These are phyloP conservation scores for Listronotus oregonensis DNA, from an alignment of 1,140 invertebrate species.

Conservation along the genomic window DNA sequence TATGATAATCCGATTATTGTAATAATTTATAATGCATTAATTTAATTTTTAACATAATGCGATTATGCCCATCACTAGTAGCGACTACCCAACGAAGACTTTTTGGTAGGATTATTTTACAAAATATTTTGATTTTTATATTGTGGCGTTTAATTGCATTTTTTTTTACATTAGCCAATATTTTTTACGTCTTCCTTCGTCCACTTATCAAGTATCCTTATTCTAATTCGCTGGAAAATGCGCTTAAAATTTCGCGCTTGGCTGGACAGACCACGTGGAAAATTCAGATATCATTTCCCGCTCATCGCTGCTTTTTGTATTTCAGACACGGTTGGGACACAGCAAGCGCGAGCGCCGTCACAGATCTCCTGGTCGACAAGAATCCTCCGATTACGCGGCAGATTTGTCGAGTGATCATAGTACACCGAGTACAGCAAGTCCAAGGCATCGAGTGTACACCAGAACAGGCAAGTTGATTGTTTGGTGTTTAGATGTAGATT, in stretches of 20 bases:
- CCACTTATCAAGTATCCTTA: neutral
- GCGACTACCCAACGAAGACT: too few relatives aligned
- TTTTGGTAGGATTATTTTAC: too few relatives aligned
- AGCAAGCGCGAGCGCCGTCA: constrained; percentile 63
- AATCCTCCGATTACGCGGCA: constrained; percentile 71
- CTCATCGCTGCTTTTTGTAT: constrained; percentile 25
- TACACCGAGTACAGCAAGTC: constrained; percentile 71
- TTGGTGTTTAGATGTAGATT: neutral
- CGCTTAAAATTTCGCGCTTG: neutral
- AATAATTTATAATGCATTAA: too few relatives aligned
- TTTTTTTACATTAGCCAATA: too few relatives aligned
- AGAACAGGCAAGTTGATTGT: constrained; percentile 56
- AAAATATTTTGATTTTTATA: too few relatives aligned
- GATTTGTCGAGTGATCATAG: constrained; percentile 76
- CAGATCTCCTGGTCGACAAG: constrained; percentile 57
- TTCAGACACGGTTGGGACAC: constrained; percentile 67
- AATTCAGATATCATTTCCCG: constrained; percentile 7
- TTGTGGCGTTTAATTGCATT: too few relatives aligned
- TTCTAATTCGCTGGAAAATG: neutral
- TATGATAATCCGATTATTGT: too few relatives aligned
- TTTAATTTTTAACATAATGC: too few relatives aligned
- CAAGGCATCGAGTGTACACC: constrained; percentile 61
- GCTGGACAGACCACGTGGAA: neutral
- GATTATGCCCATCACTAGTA: too few relatives aligned
- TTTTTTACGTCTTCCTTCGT: neutral